Evolutionary conservation across 2,113 vertebrate species (phyloP), one percentile per base, ranked within the genome.

Genomic region (Carassius gibelio): DNA sequence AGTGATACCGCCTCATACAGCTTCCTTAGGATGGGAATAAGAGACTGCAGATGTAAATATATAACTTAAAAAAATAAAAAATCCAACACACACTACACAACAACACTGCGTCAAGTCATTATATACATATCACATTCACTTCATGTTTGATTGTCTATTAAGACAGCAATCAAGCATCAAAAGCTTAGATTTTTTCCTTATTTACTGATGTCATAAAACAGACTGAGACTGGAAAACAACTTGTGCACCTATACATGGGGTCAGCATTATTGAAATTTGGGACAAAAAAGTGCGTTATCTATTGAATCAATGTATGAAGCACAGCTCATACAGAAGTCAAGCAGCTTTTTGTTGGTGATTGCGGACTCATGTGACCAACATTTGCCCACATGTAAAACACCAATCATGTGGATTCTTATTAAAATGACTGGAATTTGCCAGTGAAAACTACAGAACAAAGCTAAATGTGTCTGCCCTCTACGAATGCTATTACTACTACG

Each of bases 1-100:
- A 0, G 15, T 48, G 78, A 75, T 50, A n/a, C 64, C 6, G 42
- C 42, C 42, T 42, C 48, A 48, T 36, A 50, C 45, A 48, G 23
- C 62, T 30, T 81, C 45, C 26, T 66, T 69, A 69, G 48, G 45
- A 30, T 76, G 42, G 36, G n/a, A 81, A 81, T 66, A 21, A 48
- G 21, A 72, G 26, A 69, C 74, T 69, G 30, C 42, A 45, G 77
- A 74, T 75, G 68, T 84, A 59, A 23, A 38, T 81, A 26, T 34
- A 81, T 19, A 17, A 42, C 8, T 81, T 81, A 3, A 23, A 11
- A 38, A 38, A 30, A 30, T 2, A 69, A 36, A 21, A 10, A 71
- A n/a, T 52, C 26, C 4, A 52, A 17, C 5, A 17, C 2, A 7
- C 48, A 76, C 23, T 55, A 75, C 19, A 82, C 50, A 52, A 64